Evolutionary conservation across 2,797 vertebrate species (phyloP).

Genomic region (Periparus ater): DNA sequence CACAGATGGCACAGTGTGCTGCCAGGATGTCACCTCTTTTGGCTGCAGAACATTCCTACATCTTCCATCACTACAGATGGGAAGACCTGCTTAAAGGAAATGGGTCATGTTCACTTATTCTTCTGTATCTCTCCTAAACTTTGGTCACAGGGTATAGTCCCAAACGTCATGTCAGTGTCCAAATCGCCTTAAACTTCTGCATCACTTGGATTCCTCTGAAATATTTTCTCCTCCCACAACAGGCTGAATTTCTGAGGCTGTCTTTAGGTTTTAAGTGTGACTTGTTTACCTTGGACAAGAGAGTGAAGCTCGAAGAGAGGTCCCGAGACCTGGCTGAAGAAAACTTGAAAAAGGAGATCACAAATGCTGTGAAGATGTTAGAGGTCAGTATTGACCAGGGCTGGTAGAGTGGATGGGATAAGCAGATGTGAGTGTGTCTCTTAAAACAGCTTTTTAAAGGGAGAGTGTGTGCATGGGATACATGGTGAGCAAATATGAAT

Average conservation of each 20-base stretch:
- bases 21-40: background rate
- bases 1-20: constrained; percentile 11
- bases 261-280: constrained; percentile 98
- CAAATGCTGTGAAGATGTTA: constrained; percentile 87
- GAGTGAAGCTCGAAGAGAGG: constrained; percentile 91
- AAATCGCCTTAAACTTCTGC: background rate
- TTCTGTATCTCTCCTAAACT: background rate
- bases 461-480: fast-evolving
- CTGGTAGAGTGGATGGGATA: background rate
- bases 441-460: background rate
- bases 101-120: background rate
- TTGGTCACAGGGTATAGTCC: background rate
- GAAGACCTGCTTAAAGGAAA: background rate
- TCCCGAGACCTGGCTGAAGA: constrained; percentile 95
- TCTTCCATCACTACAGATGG: background rate
- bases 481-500: background rate
- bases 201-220: background rate
- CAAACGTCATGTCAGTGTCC: background rate
- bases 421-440: fast-evolving
- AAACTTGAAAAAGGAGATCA: constrained; percentile 90
- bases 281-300: constrained; percentile 95
- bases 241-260: constrained; percentile 94
- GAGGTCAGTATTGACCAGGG: constrained; percentile 77
- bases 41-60: background rate
- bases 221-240: background rate